Evolutionary conservation across 1,140 invertebrate genomes (phyloP).

Genomic region (Conus ventricosus): DNA sequence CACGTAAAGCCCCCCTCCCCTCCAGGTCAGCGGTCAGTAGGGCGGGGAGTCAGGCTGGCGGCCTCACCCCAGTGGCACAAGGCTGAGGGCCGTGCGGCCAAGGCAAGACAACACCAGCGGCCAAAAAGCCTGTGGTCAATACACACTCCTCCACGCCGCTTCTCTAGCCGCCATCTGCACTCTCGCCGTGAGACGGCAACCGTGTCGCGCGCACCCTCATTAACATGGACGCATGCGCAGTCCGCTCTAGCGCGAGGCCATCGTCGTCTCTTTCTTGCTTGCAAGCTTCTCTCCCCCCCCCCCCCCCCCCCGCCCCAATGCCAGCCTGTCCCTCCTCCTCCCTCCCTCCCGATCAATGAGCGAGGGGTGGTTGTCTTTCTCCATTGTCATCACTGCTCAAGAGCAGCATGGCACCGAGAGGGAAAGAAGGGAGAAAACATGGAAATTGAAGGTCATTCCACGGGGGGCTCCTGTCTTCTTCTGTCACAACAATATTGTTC

Average conservation of each 20-base stretch:
- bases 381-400: not conserved
- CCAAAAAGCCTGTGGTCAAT: not conserved
- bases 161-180: constrained; percentile 23
- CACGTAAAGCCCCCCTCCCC: not conserved
- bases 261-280: not conserved
- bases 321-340: not conserved
- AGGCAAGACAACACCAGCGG: not conserved
- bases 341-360: not conserved
- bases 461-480: not conserved
- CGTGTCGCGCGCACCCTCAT: constrained; percentile 25
- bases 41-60: constrained; percentile 4
- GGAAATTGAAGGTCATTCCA: constrained; percentile 2
- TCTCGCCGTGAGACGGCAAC: not conserved
- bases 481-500: not conserved
- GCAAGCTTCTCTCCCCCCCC: no score
- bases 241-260: not conserved
- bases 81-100: not conserved
- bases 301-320: not conserved
- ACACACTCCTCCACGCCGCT: constrained; percentile 9
- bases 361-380: constrained; percentile 10
- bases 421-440: not conserved
- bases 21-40: not conserved
- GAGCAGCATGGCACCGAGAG: not conserved
- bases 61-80: not conserved
- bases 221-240: constrained; percentile 32